These are phyloP conservation scores for Melanargia galathea DNA, from an alignment of 2,888 invertebrate species.

Conservation along the genomic window DNA sequence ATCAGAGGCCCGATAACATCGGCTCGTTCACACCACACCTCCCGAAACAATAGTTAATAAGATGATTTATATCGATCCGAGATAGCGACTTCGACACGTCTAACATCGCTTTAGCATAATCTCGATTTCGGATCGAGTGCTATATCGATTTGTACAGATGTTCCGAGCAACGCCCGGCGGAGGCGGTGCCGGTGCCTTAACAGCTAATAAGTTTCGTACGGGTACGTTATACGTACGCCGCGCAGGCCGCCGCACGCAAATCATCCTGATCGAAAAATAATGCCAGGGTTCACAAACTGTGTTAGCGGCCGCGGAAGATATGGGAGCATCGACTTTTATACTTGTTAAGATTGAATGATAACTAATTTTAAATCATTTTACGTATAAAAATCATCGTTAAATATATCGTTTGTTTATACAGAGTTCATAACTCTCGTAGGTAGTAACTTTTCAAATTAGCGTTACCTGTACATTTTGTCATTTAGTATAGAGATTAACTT, in stretches of 20 bases:
- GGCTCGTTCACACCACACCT: constrained; percentile 81
- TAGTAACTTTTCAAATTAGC: not conserved
- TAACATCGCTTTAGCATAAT: constrained; percentile 81
- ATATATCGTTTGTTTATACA: too few species aligned
- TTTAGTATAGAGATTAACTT: too few species aligned
- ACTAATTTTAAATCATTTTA: not conserved
- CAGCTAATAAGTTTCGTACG: constrained; percentile 33
- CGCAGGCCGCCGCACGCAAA: constrained; percentile 19
- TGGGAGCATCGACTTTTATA: not conserved
- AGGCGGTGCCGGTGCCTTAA: constrained; percentile 23
- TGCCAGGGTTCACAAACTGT: constrained; percentile 8
- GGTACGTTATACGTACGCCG: too few species aligned
- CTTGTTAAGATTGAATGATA: not conserved
- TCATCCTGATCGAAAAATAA: constrained; percentile 20
- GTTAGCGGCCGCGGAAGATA: not conserved
- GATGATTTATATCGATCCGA: constrained; percentile 81
- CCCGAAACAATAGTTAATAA: constrained; percentile 82
- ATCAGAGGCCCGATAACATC: constrained; percentile 75
- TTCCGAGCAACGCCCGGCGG: constrained; percentile 40
- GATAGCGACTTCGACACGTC: constrained; percentile 77
- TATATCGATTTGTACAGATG: constrained; percentile 75
- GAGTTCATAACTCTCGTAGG: too few species aligned
- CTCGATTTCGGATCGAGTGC: constrained; percentile 73
- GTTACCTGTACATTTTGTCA: too few species aligned
- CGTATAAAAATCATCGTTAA: not conserved